Evolutionary conservation across 2,113 vertebrate species (phyloP), one percentile per base, ranked within the genome.

Genomic region (Narcine bancroftii): DNA sequence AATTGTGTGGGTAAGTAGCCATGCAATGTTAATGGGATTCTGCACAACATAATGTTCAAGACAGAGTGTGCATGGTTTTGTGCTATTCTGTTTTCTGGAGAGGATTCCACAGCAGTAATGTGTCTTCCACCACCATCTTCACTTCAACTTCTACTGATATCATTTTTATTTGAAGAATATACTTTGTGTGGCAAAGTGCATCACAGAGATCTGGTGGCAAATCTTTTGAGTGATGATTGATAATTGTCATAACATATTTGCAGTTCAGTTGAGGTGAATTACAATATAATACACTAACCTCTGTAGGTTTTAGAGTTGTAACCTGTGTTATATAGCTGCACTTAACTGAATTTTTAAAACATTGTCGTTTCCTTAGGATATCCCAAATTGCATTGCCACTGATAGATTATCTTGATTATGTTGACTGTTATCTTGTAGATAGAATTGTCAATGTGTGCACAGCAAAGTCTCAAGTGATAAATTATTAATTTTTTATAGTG

Each of bases 1-100:
- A 33, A 91, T 91, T 91, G 63, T 91, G 63, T 91, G 65, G 89
- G 89, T 69, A 91, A 91, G 89, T 69, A 91, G 89, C 89, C 60
- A 69, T 69, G 89, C 89, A 45, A 13, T 69, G 89, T 29, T 91
- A 66, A 91, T 91, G 89, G 89, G 42, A 91, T 91, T 91, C 63
- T 71, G 89, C 26, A 66, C 65, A 91, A 63, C 13, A 33, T 87
- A n/a, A 69, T 71, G 42, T 91, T 69, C 26, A 29, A 65, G 63
- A 71, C 89, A 91, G 71, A 33, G 87, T 42, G 42, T 66, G 36
- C 36, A 36, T 15, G 29, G 63, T 69, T 69, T 63, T 71, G 87
- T 69, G 63, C 63, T 91, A 36, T 42, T 39, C 87, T 89, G 24
- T 69, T 66, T 91, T 45, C 42, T 47, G 36, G 33, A 85, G 50